These are phyloP conservation scores for Agriopis marginaria DNA, from an alignment of 2,888 invertebrate species.

Conservation along the genomic window DNA sequence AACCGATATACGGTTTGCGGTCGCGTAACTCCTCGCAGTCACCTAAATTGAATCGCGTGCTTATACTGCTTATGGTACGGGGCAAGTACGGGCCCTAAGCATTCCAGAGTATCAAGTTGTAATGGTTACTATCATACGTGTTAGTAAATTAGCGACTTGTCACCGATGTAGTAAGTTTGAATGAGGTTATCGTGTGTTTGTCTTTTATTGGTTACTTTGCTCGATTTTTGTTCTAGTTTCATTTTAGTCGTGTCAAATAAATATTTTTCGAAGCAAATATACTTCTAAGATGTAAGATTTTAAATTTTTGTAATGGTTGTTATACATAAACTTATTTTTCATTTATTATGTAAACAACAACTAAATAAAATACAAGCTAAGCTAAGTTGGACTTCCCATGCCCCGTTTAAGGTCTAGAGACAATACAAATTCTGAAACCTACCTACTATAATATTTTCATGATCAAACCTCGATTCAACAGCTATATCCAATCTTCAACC, in stretches of 20 bases:
- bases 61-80: too few relatives aligned
- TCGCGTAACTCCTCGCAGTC: too few relatives aligned
- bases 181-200: conserved; percentile 67
- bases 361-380: too few relatives aligned
- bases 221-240: conserved; percentile 25
- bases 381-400: too few relatives aligned
- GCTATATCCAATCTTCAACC: too few relatives aligned
- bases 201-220: conserved; percentile 56
- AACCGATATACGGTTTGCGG: too few relatives aligned
- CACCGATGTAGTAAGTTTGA: conserved; percentile 50
- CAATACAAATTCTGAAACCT: too few relatives aligned
- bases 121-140: conserved; percentile 12
- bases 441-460: too few relatives aligned
- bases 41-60: too few relatives aligned
- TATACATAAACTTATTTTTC: neutral
- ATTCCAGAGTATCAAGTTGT: conserved; percentile 12
- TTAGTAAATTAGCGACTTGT: conserved; percentile 45
- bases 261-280: neutral
- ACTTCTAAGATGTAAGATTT: neutral
- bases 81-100: neutral
- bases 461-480: too few relatives aligned
- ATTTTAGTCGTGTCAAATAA: conserved; percentile 8
- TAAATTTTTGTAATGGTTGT: neutral
- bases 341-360: too few relatives aligned
- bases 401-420: too few relatives aligned